These are phyloP conservation scores for Hycleus phaleratus DNA, from an alignment of 1,140 invertebrate species.

Conservation along the genomic window DNA sequence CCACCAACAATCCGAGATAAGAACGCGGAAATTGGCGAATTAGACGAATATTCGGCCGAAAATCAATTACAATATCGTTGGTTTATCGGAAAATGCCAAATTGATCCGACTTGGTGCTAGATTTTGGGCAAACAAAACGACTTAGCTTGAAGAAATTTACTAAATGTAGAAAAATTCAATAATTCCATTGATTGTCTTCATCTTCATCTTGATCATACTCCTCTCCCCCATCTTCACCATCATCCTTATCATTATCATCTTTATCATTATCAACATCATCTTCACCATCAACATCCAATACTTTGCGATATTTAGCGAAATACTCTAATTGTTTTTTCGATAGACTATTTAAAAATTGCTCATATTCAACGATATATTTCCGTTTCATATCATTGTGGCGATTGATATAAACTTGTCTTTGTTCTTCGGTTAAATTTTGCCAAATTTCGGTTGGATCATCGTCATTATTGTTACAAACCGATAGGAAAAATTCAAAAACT, in stretches of 20 bases:
- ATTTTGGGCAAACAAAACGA: no score
- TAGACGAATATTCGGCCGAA: conserved; percentile 47
- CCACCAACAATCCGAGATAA: conserved; percentile 54
- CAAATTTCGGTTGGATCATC: conserved; percentile 36
- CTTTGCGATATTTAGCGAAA: conserved; percentile 24
- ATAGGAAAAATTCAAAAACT: not conserved
- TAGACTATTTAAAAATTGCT: conserved; percentile 41
- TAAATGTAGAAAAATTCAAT: no score
- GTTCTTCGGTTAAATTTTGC: conserved; percentile 37
- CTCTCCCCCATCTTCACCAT: no score
- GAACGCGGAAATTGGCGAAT: conserved; percentile 22
- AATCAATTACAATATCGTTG: conserved; percentile 67
- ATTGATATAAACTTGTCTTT: conserved; percentile 29
- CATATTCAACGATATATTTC: conserved; percentile 41
- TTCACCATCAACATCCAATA: not conserved
- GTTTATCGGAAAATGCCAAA: conserved; percentile 76
- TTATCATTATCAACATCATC: not conserved
- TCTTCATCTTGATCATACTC: no score
- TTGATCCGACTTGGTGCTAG: conserved; percentile 64
- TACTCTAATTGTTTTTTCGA: conserved; percentile 36
- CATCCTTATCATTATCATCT: not conserved
- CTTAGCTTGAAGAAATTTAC: no score
- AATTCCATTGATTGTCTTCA: no score
- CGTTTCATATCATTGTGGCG: conserved; percentile 26
- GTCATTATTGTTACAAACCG: conserved; percentile 31